Evolutionary conservation across 2,797 vertebrate genomes (phyloP).

Genomic region (Urocyon cinereoargenteus): DNA sequence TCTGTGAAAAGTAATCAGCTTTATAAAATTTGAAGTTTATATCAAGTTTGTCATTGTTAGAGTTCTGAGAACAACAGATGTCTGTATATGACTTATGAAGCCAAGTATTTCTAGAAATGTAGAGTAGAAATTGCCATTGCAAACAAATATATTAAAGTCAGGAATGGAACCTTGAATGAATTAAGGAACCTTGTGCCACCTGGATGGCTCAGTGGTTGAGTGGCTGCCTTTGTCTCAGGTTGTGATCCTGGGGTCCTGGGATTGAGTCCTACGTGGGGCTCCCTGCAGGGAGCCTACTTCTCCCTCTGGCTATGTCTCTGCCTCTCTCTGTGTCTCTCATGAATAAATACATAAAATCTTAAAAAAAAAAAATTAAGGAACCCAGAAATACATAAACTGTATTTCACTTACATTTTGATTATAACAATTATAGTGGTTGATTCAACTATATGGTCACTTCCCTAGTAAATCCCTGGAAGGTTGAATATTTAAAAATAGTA

Average conservation of each 20-base stretch:
- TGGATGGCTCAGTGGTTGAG: too few species aligned
- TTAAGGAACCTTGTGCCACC: neutral
- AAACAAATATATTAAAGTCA: constrained; percentile 6
- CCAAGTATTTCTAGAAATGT: constrained; percentile 41
- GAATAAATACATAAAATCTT: too few species aligned
- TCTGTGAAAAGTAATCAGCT: neutral
- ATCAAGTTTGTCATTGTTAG: neutral
- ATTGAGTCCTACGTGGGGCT: too few species aligned
- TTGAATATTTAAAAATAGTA: neutral
- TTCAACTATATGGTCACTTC: neutral
- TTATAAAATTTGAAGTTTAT: constrained; percentile 55
- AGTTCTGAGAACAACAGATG: constrained; percentile 27
- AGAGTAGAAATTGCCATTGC: neutral
- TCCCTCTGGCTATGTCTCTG: too few species aligned
- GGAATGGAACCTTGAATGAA: constrained; percentile 1
- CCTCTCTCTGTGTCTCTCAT: too few species aligned
- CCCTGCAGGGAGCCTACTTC: too few species aligned
- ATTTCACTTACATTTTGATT: constrained; percentile 41
- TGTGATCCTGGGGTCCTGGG: too few species aligned
- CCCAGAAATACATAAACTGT: neutral
- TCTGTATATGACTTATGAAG: constrained; percentile 24
- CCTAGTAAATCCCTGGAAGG: constrained; percentile 9
- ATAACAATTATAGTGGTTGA: neutral
- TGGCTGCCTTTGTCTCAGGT: too few species aligned
- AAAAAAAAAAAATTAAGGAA: neutral